phyloP scores from a whole-genome alignment of 2,113 vertebrate species.

The Athene cunicularia region DNA sequence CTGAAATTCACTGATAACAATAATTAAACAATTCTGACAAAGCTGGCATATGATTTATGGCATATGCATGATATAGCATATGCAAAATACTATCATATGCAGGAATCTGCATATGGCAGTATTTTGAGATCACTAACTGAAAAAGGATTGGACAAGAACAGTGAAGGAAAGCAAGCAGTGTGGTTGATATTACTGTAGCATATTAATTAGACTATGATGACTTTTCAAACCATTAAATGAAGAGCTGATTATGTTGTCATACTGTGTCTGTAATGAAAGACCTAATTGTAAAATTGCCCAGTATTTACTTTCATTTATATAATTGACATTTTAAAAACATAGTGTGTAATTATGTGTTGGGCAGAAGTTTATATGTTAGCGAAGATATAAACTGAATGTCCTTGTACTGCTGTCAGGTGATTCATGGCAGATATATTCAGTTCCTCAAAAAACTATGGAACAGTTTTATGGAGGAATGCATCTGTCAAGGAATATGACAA shows the following conservation, averaged over 20 bases:
- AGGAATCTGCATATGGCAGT: not conserved
- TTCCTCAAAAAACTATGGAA: not conserved
- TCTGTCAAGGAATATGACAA: not conserved
- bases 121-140: not conserved
- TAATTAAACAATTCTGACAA: conserved; percentile 6
- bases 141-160: not conserved
- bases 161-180: not conserved
- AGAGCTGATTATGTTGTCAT: conserved; percentile 10
- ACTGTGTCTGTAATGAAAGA: not conserved
- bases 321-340: not conserved
- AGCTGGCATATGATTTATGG: conserved; percentile 13
- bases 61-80: not conserved
- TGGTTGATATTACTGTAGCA: not conserved
- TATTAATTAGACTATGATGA: not conserved
- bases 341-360: not conserved
- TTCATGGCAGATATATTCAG: not conserved
- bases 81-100: not conserved
- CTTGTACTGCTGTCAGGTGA: not conserved
- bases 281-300: conserved; percentile 49
- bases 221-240: conserved; percentile 42
- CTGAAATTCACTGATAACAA: not conserved
- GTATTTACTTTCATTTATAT: conserved; percentile 34
- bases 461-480: not conserved
- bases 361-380: not conserved
- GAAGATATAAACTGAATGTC: not conserved